A percentile compares a stretch with the other conserved stretches of the same genome.
phyloP scores from a whole-genome alignment of 2,888 invertebrate species.

The Apoda limacodes region DNA sequence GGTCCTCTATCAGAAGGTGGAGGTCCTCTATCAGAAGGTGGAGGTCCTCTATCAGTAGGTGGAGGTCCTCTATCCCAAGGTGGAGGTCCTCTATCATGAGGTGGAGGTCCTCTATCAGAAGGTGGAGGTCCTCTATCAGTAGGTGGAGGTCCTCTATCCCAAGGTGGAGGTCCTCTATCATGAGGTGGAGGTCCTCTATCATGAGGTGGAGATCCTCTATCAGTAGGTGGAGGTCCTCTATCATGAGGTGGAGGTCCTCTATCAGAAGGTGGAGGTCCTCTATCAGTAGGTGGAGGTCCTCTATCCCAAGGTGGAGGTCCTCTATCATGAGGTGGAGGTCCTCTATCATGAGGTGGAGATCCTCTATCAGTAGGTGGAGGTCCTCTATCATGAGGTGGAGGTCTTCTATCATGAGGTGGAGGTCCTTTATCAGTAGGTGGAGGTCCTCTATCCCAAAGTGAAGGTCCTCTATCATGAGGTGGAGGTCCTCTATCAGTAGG shows the following conservation, averaged over 20 bases:
- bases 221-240: slow-evolving; percentile 6
- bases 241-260: slow-evolving; percentile 11
- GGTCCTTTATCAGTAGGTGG: slow-evolving; percentile 15
- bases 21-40: slow-evolving; percentile 9
- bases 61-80: too few species aligned
- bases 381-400: slow-evolving; percentile 7
- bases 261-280: slow-evolving; percentile 6
- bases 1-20: slow-evolving; percentile 14
- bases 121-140: not conserved
- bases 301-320: slow-evolving; percentile 7
- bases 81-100: too few species aligned
- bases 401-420: slow-evolving; percentile 4
- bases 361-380: slow-evolving; percentile 10
- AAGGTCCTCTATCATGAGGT: slow-evolving; percentile 11
- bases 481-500: not conserved
- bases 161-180: slow-evolving; percentile 9
- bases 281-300: slow-evolving; percentile 6
- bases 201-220: slow-evolving; percentile 7
- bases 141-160: slow-evolving; percentile 1
- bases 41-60: slow-evolving; percentile 10
- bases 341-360: not conserved
- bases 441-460: slow-evolving; percentile 1
- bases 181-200: slow-evolving; percentile 5
- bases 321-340: slow-evolving; percentile 8
- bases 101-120: slow-evolving; percentile 13